Conservation (phyloP, 1,140 invertebrate species). For the Bilobella aurantiaca region DNA sequence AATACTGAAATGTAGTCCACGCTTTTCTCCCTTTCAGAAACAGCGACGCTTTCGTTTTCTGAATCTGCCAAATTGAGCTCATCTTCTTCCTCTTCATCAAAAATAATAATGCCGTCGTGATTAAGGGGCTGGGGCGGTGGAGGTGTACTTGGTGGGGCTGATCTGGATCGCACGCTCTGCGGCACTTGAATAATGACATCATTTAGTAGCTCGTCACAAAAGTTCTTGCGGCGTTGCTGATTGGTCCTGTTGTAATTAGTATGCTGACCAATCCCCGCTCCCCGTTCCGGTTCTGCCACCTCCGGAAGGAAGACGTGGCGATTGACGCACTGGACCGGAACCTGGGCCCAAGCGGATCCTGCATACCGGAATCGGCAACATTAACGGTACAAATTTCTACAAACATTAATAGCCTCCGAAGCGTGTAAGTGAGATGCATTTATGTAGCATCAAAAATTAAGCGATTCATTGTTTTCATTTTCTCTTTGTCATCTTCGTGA, state of each 20-base stretch:
- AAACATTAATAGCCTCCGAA: too few relatives aligned
- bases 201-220: constrained; percentile 12
- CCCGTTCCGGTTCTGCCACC: background rate
- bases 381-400: too few relatives aligned
- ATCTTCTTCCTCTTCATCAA: constrained; percentile 30
- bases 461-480: background rate
- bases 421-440: background rate
- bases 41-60: constrained; percentile 10
- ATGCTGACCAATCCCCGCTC: constrained; percentile 11
- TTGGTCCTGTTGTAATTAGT: constrained; percentile 6
- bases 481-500: background rate
- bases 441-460: background rate
- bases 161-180: background rate
- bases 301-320: constrained; percentile 18
- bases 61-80: constrained; percentile 17
- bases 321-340: constrained; percentile 34
- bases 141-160: background rate
- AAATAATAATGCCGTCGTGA: constrained; percentile 30
- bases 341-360: constrained; percentile 16
- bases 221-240: constrained; percentile 8
- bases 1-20: constrained; percentile 33
- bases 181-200: constrained; percentile 5
- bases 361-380: background rate
- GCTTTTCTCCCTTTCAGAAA: constrained; percentile 27
- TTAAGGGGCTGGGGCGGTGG: constrained; percentile 1